Percentiles rank a stretch among this genome's conserved stretches.
Conservation (phyloP, 2,797 vertebrate genomes). For the Chanos chanos region DNA sequence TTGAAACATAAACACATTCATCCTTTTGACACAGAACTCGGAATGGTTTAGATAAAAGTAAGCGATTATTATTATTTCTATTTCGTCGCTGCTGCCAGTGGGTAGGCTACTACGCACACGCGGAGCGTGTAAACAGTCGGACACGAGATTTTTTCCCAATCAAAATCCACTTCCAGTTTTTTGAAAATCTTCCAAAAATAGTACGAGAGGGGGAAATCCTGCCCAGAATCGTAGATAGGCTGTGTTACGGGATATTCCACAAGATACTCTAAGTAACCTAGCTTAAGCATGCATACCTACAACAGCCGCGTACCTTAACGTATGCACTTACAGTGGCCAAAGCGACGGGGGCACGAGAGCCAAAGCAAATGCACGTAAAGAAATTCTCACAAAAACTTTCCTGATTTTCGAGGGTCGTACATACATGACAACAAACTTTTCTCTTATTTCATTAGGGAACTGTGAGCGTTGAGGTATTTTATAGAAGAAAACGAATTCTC, state of each 20-base stretch:
- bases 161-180: conserved; percentile 88
- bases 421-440: conserved; percentile 58
- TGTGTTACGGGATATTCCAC: conserved; percentile 51
- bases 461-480: conserved; percentile 55
- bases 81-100: conserved; percentile 75
- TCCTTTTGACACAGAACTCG: conserved; percentile 3
- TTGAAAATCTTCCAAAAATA: conserved; percentile 91
- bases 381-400: conserved; percentile 49
- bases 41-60: conserved; percentile 22
- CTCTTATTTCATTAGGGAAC: conserved; percentile 39
- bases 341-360: conserved; percentile 56
- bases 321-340: conserved; percentile 60
- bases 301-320: conserved; percentile 50
- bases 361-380: conserved; percentile 50
- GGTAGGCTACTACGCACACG: conserved; percentile 77
- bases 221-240: conserved; percentile 49
- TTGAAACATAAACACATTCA: conserved; percentile 19
- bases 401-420: conserved; percentile 29
- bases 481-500: conserved; percentile 38
- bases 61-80: conserved; percentile 37
- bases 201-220: conserved; percentile 74
- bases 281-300: conserved; percentile 55
- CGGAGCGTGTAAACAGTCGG: conserved; percentile 91
- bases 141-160: conserved; percentile 90
- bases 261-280: conserved; percentile 51